Conservation (phyloP, 2,888 invertebrate species). For the Heliconius hortense region DNA sequence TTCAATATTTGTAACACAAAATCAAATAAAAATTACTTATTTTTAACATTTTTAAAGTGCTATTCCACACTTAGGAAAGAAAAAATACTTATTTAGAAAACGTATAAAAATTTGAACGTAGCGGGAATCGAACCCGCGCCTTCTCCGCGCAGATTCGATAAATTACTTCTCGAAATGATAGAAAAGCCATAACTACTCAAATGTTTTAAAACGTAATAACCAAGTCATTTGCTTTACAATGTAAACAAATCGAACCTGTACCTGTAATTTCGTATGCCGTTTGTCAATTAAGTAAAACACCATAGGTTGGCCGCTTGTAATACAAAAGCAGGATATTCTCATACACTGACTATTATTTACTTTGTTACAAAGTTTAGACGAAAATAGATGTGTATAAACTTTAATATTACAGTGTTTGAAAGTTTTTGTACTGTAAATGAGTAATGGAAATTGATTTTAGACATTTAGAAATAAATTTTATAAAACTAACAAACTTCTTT, state of each 20-base stretch:
- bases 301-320: not conserved
- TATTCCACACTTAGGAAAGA: too few relatives aligned
- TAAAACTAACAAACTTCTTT: too few relatives aligned
- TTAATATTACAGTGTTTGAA: too few relatives aligned
- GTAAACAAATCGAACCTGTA: constrained; percentile 13
- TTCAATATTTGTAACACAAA: not conserved
- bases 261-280: constrained; percentile 2
- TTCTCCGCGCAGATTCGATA: too few relatives aligned
- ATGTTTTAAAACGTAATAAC: not conserved
- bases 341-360: not conserved
- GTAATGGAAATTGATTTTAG: too few relatives aligned
- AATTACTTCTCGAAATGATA: not conserved
- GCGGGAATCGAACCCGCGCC: too few relatives aligned
- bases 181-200: not conserved
- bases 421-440: too few relatives aligned
- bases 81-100: not conserved
- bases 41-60: too few relatives aligned
- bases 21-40: not conserved
- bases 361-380: not conserved
- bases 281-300: constrained; percentile 16
- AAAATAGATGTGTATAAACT: not conserved
- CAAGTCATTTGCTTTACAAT: constrained; percentile 4
- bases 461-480: too few relatives aligned
- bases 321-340: constrained; percentile 8
- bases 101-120: too few relatives aligned